Conservation (phyloP, 1,140 invertebrate genomes). For the Drosophila sulfurigaster region DNA sequence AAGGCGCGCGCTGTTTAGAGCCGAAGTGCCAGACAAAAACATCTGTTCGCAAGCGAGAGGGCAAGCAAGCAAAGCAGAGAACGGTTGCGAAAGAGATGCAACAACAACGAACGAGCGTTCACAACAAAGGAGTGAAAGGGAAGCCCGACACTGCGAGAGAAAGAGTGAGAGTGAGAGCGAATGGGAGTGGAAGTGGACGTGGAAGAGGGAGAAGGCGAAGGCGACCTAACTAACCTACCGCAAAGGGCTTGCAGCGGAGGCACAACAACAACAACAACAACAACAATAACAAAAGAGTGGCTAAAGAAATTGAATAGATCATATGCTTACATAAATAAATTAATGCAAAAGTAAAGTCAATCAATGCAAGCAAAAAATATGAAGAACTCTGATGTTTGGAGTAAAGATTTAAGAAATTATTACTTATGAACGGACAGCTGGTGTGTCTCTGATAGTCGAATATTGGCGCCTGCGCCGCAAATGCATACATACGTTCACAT, state of each 20-base stretch:
- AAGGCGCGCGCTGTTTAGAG: conserved; percentile 27
- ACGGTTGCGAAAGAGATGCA: conserved; percentile 10
- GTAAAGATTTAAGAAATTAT: conserved; percentile 34
- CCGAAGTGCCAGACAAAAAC: conserved; percentile 47
- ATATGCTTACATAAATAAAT: conserved; percentile 36
- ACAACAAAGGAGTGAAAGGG: background rate
- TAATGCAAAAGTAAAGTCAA: conserved; percentile 29
- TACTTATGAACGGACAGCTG: background rate
- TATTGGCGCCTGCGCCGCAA: conserved; percentile 67
- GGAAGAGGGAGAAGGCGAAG: conserved; percentile 6
- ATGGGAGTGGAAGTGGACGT: background rate
- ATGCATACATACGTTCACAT: background rate
- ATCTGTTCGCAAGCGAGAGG: conserved; percentile 55
- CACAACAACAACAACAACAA: too few relatives aligned
- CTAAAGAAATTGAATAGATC: conserved; percentile 45
- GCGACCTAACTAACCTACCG: conserved; percentile 73
- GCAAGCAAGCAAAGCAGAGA: conserved; percentile 12
- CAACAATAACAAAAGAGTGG: background rate
- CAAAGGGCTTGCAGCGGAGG: conserved; percentile 49
- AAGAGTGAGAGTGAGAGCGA: conserved; percentile 7
- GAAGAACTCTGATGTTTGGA: background rate
- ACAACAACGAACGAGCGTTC: background rate
- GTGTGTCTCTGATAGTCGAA: conserved; percentile 24
- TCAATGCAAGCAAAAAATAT: conserved; percentile 20
- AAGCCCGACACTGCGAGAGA: background rate